These are phyloP conservation scores for Ericerus pela DNA, from an alignment of 1,140 invertebrate species.

Conservation along the genomic window DNA sequence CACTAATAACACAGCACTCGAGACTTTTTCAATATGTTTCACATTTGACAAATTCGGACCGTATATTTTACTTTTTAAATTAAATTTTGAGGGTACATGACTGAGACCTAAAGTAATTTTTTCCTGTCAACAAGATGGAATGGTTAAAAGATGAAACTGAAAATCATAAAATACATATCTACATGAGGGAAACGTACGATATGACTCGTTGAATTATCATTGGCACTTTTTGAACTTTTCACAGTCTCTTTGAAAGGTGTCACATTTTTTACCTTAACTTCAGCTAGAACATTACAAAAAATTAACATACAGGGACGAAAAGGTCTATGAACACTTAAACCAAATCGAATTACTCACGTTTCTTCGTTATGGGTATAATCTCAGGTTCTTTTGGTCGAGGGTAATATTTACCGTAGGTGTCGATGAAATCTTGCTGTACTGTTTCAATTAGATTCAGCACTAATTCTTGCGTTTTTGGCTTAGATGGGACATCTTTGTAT, in stretches of 20 bases:
- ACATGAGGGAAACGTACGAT: too few relatives aligned
- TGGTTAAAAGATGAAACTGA: too few relatives aligned
- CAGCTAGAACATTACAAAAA: too few relatives aligned
- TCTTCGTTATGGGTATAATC: neutral
- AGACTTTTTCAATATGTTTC: conserved; percentile 59
- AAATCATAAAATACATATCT: too few relatives aligned
- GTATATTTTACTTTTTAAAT: conserved; percentile 54
- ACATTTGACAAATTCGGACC: conserved; percentile 55
- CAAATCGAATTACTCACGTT: too few relatives aligned
- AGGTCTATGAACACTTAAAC: too few relatives aligned
- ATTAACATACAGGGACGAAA: too few relatives aligned
- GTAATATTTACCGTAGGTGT: neutral
- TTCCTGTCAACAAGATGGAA: conserved; percentile 32
- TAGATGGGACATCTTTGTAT: neutral
- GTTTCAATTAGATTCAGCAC: neutral
- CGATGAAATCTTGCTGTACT: neutral
- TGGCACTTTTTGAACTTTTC: too few relatives aligned
- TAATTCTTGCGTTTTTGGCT: neutral
- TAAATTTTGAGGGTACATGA: conserved; percentile 56
- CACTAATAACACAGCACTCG: conserved; percentile 54
- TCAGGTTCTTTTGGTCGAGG: neutral
- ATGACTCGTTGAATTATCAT: too few relatives aligned
- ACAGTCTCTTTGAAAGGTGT: too few relatives aligned
- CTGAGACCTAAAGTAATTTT: conserved; percentile 63
- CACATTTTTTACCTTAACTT: too few relatives aligned